A percentile compares a stretch with the other conserved stretches of the same genome.
Evolutionary conservation across 2,113 vertebrate species (phyloP).

Genomic region (Coptodon bakossiorum): DNA sequence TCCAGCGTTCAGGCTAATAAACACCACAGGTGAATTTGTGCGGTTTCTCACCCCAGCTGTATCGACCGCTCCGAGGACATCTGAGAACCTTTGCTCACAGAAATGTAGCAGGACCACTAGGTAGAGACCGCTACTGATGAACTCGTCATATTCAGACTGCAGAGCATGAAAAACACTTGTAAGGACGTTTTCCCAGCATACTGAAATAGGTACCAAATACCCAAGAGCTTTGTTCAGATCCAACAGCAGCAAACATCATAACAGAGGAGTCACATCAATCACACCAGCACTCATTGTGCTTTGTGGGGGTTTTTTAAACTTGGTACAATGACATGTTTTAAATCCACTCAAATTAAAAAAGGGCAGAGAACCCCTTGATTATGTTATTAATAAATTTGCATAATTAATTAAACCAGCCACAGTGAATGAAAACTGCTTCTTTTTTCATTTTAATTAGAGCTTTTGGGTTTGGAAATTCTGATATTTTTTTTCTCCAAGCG

Average conservation of each 20-base stretch:
- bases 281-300: not conserved
- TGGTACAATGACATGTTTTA: not conserved
- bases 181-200: not conserved
- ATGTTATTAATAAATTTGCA: not conserved
- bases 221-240: not conserved
- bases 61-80: constrained; percentile 88
- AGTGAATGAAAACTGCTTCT: not conserved
- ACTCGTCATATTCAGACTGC: constrained; percentile 95
- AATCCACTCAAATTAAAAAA: not conserved
- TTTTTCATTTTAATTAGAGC: not conserved
- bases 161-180: not conserved
- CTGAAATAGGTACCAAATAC: not conserved
- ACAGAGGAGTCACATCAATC: not conserved
- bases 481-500: not conserved
- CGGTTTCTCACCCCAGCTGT: constrained; percentile 84
- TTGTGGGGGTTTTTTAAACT: not conserved
- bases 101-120: constrained; percentile 95
- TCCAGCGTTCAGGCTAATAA: not conserved
- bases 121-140: constrained; percentile 97
- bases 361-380: not conserved
- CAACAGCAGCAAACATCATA: not conserved
- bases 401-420: not conserved
- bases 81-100: constrained; percentile 95
- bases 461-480: not conserved
- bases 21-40: not conserved